These are phyloP conservation scores for Patella caerulea DNA, from an alignment of 2,888 invertebrate species.

Conservation along the genomic window DNA sequence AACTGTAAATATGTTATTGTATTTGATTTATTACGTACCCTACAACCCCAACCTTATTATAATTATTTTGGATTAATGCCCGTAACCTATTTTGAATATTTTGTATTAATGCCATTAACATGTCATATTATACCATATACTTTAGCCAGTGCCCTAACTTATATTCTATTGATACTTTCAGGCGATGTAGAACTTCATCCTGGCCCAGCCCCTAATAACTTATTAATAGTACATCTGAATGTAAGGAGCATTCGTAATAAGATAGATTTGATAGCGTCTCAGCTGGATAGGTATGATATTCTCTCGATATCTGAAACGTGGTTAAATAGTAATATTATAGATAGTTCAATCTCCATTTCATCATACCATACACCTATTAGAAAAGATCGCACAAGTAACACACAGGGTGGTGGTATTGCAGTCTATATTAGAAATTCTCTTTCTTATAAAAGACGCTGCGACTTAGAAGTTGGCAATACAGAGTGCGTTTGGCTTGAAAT, in stretches of 20 bases:
- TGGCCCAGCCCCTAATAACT: neutral
- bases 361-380: neutral
- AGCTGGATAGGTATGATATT: neutral
- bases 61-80: too few species aligned
- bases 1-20: too few species aligned
- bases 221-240: constrained; percentile 8
- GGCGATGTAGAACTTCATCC: neutral
- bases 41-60: too few species aligned
- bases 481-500: constrained; percentile 10
- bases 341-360: neutral
- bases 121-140: too few species aligned
- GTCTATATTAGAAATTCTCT: neutral
- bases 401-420: neutral
- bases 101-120: too few species aligned
- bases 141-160: too few species aligned
- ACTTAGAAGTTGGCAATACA: constrained; percentile 2
- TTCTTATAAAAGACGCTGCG: neutral
- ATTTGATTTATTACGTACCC: too few species aligned
- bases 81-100: too few species aligned
- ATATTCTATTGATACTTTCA: too few species aligned
- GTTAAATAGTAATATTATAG: neutral
- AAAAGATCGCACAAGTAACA: neutral
- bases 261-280: neutral
- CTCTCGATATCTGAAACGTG: neutral
- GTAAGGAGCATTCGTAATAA: neutral